A percentile compares a stretch with the other conserved stretches of the same genome.
These are phyloP conservation scores for Acholoe squamosa DNA, from an alignment of 2,888 invertebrate genomes.

Conservation along the genomic window DNA sequence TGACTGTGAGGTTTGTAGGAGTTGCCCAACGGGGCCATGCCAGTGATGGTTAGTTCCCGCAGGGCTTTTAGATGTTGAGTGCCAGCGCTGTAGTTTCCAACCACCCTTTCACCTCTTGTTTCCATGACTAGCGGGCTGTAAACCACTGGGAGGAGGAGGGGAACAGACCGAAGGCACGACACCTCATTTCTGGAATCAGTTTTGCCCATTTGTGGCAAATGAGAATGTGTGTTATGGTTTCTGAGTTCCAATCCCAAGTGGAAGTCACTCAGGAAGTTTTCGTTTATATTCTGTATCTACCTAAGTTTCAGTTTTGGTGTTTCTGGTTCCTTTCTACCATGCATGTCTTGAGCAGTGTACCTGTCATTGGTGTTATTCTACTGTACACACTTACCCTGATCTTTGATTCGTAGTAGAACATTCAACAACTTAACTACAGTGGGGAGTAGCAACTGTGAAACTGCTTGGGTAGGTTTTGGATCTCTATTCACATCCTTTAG, in stretches of 20 bases:
- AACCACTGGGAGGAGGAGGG: background rate
- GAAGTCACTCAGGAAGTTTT: conserved; percentile 60
- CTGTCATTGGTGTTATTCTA: background rate
- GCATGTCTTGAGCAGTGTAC: conserved; percentile 34
- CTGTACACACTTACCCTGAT: background rate
- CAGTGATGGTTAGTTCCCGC: background rate
- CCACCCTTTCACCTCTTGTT: background rate
- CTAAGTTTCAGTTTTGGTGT: conserved; percentile 2
- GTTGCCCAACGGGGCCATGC: background rate
- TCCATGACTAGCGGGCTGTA: background rate
- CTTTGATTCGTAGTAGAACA: background rate
- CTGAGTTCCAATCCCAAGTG: conserved; percentile 59
- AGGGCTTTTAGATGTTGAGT: background rate
- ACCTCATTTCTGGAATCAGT: background rate
- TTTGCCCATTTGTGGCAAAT: background rate
- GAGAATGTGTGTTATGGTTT: conserved; percentile 15
- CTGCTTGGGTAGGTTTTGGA: background rate
- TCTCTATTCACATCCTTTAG: background rate
- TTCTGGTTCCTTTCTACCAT: conserved; percentile 20
- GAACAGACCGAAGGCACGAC: background rate
- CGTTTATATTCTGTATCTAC: background rate
- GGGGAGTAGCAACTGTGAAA: background rate
- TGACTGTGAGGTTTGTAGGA: background rate
- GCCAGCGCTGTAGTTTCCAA: background rate
- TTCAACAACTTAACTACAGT: background rate